Evolutionary conservation across 92 coral and sea anemone species (phyloP), one percentile per base, ranked within the genome.

Genomic region (Hydrozoanthus gracilis): DNA sequence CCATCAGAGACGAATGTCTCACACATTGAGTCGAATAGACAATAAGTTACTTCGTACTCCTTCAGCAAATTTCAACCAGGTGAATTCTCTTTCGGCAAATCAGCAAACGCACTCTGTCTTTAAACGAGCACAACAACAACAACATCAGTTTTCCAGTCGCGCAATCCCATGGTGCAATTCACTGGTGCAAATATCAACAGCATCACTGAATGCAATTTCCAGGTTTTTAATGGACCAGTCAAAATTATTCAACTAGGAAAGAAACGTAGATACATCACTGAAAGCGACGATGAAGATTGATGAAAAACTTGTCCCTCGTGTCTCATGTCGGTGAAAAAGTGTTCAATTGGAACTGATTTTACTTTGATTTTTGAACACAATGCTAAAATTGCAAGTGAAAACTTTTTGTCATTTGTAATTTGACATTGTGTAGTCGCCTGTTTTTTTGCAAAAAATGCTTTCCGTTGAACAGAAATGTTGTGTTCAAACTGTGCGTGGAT

Each of bases 201-300:
- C n/a, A 49, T 75, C 62, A 84, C 88, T 13, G 86, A 71, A 1
- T 84, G 83, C 79, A 73, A 73, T 16, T 92, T 89, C 73, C 89
- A 89, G 83, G 61, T 92, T 52, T 92, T 89, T 68, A 76, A 77
- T 44, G 92, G 88, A 11, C 89, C 87, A 77, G 90, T 86, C 72
- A 77, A 66, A 39, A 82, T 89, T 9, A 6, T 74, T 46, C 91
- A 88, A 9, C 51, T 73, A 72, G 20, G 78, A 27, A 52, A 51
- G 47, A 79, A 77, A 58, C 88, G 86, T 64, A 82, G 90, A 78
- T 17, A 14, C 48, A 61, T 83, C 0, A 83, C 76, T 75, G 86
- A 86, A 70, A 92, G 88, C 44, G 77, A 78, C 27, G 76, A 69
- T 69, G 87, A 89, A 52, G 72, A 73, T 61, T 82, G 50, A n/a